Percentiles rank a stretch among this genome's conserved stretches.
Conservation (phyloP, 2,797 vertebrate genomes). For the Trachops cirrhosus region DNA sequence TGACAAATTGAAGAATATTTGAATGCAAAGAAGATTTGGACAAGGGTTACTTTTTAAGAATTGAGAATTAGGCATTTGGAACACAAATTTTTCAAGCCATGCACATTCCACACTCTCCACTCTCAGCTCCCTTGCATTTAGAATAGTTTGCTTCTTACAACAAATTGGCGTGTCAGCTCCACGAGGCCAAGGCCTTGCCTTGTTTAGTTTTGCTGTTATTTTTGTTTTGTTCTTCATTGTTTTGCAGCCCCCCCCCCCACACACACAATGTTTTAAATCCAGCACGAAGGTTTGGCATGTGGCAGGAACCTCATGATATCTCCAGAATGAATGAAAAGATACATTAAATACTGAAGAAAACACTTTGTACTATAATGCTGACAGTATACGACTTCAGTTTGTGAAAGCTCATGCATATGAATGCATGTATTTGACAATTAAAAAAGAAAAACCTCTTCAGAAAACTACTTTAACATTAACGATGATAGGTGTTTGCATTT, state of each 20-base stretch:
- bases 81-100: neutral
- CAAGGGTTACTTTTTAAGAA: neutral
- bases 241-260: rapidly evolving
- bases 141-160: neutral
- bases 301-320: neutral
- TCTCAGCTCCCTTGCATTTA: neutral
- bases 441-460: neutral
- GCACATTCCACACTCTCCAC: neutral
- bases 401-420: neutral
- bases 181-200: neutral
- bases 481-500: neutral
- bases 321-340: neutral
- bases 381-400: neutral
- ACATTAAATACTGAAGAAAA: neutral
- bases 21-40: neutral
- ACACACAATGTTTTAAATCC: neutral
- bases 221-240: neutral
- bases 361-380: no score
- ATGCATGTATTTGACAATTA: neutral
- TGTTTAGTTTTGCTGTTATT: neutral
- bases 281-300: no score
- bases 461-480: neutral
- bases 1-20: neutral
- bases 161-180: neutral
- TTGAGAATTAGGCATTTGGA: neutral